These are phyloP conservation scores for Artemia sinica DNA, from an alignment of 2,888 invertebrate species.

Conservation along the genomic window DNA sequence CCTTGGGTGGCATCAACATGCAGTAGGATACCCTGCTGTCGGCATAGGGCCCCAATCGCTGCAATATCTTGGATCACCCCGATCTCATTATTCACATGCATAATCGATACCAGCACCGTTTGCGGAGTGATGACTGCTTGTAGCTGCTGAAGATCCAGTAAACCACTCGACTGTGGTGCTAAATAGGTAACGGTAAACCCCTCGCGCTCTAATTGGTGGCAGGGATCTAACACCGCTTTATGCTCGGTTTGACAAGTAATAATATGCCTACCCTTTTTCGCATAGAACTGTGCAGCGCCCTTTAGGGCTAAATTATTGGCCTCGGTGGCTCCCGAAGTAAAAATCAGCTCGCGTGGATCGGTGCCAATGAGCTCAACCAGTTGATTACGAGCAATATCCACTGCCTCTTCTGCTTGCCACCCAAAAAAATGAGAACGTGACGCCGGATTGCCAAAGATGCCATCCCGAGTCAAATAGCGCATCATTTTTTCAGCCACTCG, in stretches of 20 bases:
- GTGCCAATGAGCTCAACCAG: constrained; percentile 75
- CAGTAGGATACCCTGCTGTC: constrained; percentile 73
- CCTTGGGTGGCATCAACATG: constrained; percentile 99
- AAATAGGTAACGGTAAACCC: constrained; percentile 88
- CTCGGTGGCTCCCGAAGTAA: constrained; percentile 97
- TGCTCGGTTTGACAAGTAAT: constrained; percentile 98
- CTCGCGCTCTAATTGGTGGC: constrained; percentile 78
- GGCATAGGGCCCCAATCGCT: constrained; percentile 74
- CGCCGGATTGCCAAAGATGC: constrained; percentile 98
- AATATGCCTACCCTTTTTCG: constrained; percentile 75
- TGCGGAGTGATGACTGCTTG: constrained; percentile 66
- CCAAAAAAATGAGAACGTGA: constrained; percentile 97
- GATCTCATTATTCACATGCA: constrained; percentile 97
- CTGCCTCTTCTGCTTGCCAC: constrained; percentile 92
- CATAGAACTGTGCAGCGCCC: constrained; percentile 84
- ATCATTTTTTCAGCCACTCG: too few relatives aligned
- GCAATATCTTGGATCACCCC: constrained; percentile 81
- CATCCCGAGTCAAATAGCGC: too few relatives aligned
- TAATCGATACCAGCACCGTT: constrained; percentile 83
- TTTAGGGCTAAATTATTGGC: constrained; percentile 95
- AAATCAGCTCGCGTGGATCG: constrained; percentile 89
- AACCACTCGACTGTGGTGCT: constrained; percentile 63
- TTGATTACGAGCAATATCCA: constrained; percentile 79
- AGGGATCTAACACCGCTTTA: constrained; percentile 96
- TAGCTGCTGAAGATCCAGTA: constrained; percentile 61